Conservation (phyloP, 2,888 invertebrate species). For the Tiliacea citrago region DNA sequence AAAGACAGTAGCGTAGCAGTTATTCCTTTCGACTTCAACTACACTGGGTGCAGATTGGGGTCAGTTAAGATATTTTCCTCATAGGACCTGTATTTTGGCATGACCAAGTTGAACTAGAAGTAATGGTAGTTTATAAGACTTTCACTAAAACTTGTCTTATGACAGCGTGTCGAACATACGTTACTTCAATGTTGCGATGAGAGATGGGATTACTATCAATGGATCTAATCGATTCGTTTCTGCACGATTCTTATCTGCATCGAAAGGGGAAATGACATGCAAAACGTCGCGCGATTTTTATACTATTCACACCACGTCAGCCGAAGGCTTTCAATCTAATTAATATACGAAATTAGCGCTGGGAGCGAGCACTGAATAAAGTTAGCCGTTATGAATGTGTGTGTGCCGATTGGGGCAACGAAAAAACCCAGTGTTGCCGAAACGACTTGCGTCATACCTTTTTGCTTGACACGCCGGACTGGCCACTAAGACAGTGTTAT, state of each 20-base stretch:
- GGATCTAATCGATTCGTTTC: constrained; percentile 43
- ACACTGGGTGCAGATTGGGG: constrained; percentile 13
- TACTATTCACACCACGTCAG: constrained; percentile 39
- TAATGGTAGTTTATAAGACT: constrained; percentile 43
- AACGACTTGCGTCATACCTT: constrained; percentile 86
- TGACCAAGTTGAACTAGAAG: constrained; percentile 34
- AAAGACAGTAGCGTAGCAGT: background rate
- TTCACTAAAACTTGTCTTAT: constrained; percentile 47
- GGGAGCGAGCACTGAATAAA: constrained; percentile 57
- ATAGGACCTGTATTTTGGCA: constrained; percentile 36
- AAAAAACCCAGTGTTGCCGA: constrained; percentile 85
- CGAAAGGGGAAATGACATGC: constrained; percentile 19
- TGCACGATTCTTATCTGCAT: constrained; percentile 9
- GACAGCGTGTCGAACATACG: constrained; percentile 28
- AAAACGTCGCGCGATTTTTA: constrained; percentile 20
- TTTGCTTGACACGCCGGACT: constrained; percentile 80
- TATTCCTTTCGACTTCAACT: constrained; percentile 26
- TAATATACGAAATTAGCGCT: constrained; percentile 60
- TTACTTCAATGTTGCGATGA: constrained; percentile 30
- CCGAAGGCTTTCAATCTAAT: constrained; percentile 60
- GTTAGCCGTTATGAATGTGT: constrained; percentile 58
- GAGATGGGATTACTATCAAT: constrained; percentile 33
- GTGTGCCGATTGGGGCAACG: constrained; percentile 78
- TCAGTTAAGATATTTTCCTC: constrained; percentile 11
- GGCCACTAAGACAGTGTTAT: constrained; percentile 70